A percentile compares a stretch with the other conserved stretches of the same genome.
phyloP scores from a whole-genome alignment of 1,140 invertebrate genomes.

The Drosophila jambulina region DNA sequence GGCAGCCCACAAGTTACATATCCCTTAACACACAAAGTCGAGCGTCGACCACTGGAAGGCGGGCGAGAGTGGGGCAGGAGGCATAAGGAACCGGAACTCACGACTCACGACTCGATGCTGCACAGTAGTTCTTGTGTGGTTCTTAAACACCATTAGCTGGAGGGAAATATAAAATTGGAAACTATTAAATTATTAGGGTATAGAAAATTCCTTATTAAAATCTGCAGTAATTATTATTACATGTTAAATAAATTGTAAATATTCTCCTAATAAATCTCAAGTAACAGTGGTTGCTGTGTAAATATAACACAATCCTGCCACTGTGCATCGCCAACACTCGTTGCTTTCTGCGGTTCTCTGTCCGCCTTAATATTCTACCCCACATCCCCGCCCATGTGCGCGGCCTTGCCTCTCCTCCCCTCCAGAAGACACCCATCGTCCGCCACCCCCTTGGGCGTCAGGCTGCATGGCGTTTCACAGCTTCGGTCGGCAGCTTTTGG shows the following conservation, averaged over 20 bases:
- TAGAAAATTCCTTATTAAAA: neutral
- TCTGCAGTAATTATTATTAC: neutral
- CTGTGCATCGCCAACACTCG: slow-evolving; percentile 28
- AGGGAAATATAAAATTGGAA: neutral
- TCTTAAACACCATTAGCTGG: neutral
- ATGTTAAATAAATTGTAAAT: neutral
- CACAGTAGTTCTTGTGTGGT: too few species aligned
- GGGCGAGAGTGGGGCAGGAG: slow-evolving; percentile 25
- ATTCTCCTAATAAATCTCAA: neutral
- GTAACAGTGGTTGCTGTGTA: neutral
- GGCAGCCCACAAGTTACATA: slow-evolving; percentile 81
- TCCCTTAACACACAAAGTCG: slow-evolving; percentile 77
- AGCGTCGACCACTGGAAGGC: slow-evolving; percentile 46
- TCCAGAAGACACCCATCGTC: neutral
- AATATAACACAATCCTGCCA: slow-evolving; percentile 13
- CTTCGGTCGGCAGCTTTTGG: slow-evolving; percentile 70
- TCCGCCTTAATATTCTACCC: slow-evolving; percentile 14
- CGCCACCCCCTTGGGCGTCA: slow-evolving; percentile 3
- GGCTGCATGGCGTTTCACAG: slow-evolving; percentile 71
- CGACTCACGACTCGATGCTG: slow-evolving; percentile 27
- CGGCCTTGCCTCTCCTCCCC: neutral
- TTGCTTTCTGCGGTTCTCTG: slow-evolving; percentile 37
- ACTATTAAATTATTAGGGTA: neutral
- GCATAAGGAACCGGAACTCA: slow-evolving; percentile 47
- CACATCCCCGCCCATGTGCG: neutral